Base-by-base conservation (phyloP, 2,888 invertebrate species). In the Subacronicta megacephala region DNA sequence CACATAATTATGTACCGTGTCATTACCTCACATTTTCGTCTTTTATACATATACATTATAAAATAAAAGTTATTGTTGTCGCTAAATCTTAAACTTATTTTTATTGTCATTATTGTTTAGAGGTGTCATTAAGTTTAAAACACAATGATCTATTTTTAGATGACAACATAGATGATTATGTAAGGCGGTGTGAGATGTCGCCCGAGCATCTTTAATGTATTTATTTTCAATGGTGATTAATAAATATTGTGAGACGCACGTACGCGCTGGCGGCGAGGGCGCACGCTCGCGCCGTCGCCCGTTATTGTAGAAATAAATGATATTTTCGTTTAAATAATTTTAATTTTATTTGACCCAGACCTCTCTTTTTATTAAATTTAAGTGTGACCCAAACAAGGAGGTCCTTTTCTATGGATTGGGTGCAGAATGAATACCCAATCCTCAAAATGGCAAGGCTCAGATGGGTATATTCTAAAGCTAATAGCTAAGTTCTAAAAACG, bases 251-350 rank as follows among this genome's bases (percentile, higher is more conserved):
- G 92, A 91, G 90, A 90, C 88, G 90, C 92, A 91, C 90, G 87
- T 83, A 83, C 82, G 88, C 80, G 84, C 71, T 54, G 80, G 75
- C 84, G 80, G 78, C 76, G 80, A 67, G 78, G 74, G 81, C 81
- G 80, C 62, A 71, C 72, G 76, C 79, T 75, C 77, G 78, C 79
- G 83, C 82, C 83, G 87, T 79, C 84, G 87, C 83, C 82, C 90
- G 86, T 90, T 92, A 90, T 87, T 90, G 87, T 93, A 93, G 93
- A 92, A 93, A 93, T 93, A 93, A 93, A 93, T 92, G 92, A 93
- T 93, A 93, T 93, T 93, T 93, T 93, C 93, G 93, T 93, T 93
- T 93, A 93, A 84, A 85, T 72, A 77, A 87, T 87, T 85, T 84
- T 80, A 80, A 87, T 84, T 87, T 91, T 86, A 83, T 84, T 86